Conservation (phyloP, 2,113 vertebrate species). For the Arenaria interpres region DNA sequence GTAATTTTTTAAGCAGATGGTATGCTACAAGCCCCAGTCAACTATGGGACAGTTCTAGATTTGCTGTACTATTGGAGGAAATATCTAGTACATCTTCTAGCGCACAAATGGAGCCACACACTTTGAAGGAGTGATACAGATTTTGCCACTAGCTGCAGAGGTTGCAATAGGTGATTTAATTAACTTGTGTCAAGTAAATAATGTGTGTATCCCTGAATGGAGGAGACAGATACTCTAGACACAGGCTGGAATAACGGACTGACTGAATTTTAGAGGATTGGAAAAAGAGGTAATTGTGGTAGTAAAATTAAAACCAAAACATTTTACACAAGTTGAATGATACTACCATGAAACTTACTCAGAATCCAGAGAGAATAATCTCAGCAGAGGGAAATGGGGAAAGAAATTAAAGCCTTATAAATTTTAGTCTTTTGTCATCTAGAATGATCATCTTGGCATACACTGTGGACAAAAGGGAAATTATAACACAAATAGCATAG, state of each 20-base stretch:
- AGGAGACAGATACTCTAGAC: neutral
- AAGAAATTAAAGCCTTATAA: neutral
- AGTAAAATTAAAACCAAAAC: neutral
- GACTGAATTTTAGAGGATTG: neutral
- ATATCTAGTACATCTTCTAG: neutral
- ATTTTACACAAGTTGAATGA: neutral
- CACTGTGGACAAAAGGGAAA: neutral
- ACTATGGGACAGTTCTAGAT: neutral
- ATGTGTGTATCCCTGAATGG: neutral
- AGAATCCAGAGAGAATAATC: neutral
- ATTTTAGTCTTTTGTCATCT: neutral
- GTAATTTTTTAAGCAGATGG: neutral
- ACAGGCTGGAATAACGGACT: neutral
- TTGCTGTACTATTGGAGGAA: neutral
- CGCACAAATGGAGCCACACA: neutral
- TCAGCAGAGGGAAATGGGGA: neutral
- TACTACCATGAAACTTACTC: neutral
- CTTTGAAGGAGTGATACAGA: neutral
- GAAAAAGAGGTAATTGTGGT: no score
- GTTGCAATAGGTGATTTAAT: neutral
- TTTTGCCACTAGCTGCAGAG: neutral
- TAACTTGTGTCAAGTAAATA: neutral
- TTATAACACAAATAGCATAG: neutral
- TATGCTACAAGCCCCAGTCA: neutral
- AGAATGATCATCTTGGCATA: neutral